Conservation (phyloP, 2,888 invertebrate species). For the Drosophila differens region DNA sequence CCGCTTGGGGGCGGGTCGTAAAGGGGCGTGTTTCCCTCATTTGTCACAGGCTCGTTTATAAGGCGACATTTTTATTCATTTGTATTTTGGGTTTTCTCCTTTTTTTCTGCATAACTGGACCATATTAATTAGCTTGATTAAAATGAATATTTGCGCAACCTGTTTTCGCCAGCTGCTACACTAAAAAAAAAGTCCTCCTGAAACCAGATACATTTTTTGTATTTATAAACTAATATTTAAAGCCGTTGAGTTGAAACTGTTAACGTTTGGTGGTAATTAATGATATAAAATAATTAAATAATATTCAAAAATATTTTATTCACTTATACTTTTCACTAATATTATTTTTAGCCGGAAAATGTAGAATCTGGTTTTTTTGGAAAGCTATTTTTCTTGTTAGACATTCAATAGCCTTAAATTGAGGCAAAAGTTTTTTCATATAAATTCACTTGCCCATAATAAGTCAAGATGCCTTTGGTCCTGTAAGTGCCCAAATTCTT, state of each 20-base stretch:
- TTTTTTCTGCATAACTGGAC: slow-evolving; percentile 57
- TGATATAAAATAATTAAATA: background rate
- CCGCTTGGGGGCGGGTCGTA: background rate
- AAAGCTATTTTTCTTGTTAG: background rate
- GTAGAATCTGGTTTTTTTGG: background rate
- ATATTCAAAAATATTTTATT: background rate
- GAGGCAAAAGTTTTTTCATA: background rate
- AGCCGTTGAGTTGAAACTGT: background rate
- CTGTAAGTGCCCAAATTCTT: background rate
- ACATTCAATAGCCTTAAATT: background rate
- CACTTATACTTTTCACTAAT: background rate
- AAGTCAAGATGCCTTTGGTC: background rate
- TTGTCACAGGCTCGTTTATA: slow-evolving; percentile 47
- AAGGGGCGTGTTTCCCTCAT: slow-evolving; percentile 40
- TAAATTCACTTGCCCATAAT: background rate
- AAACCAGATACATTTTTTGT: background rate
- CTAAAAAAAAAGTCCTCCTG: background rate
- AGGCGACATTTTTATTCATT: slow-evolving; percentile 39
- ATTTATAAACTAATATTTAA: background rate
- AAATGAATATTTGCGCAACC: slow-evolving; percentile 73
- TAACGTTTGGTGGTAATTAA: background rate
- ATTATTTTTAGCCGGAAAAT: background rate
- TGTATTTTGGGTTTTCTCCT: slow-evolving; percentile 22
- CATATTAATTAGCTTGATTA: slow-evolving; percentile 80
- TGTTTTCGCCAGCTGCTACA: slow-evolving; percentile 47